Evolutionary conservation across 2,113 vertebrate genomes (phyloP), one percentile per base, ranked within the genome.

Genomic region (Oxyruncus cristatus): DNA sequence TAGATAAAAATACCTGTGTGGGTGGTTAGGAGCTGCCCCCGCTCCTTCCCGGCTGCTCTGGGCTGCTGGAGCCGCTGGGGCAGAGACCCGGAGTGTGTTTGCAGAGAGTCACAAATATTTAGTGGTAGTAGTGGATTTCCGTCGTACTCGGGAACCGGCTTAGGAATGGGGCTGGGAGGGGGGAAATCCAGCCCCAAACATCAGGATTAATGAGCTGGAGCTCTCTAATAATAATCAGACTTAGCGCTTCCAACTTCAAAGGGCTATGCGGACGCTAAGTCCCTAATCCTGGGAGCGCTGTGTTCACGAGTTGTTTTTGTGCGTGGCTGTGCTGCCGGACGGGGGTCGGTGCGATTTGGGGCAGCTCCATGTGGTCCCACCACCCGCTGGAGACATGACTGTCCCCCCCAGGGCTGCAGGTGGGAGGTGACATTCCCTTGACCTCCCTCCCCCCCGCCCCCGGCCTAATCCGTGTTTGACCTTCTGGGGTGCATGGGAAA

Each of bases 291-390:
- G 1, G 56, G 73, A 95, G 85, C 63, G 61, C 92, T 91, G 93
- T 1, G 23, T 94, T 97, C 96, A 95, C 88, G 90, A 94, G 96
- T 96, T 97, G 96, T 97, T 97, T 96, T 93, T 88, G 85, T 93
- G 85, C 6, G 92, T 87, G 83, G 76, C 86, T 77, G 26, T 59
- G 89, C 89, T 87, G 84, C 66, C 0, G 9, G 28, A 67, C 0
- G 0, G 67, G 32, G 47, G 22, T 75, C 4, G 1, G 11, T 41
- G 59, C 41, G 55, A 42, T 46, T 55, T 46, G 65, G 46, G 85
- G 47, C 4, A 37, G 52, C 27, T 80, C 6, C 14, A 9, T 68
- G 72, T 6, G 10, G 75, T 84, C 76, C 55, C 33, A 21, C 22
- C 23, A 19, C 53, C 53, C 33, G 0, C 2, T 28, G 28, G 78